These are phyloP conservation scores for Vespertilio murinus DNA, from an alignment of 2,797 vertebrate genomes.

Conservation along the genomic window DNA sequence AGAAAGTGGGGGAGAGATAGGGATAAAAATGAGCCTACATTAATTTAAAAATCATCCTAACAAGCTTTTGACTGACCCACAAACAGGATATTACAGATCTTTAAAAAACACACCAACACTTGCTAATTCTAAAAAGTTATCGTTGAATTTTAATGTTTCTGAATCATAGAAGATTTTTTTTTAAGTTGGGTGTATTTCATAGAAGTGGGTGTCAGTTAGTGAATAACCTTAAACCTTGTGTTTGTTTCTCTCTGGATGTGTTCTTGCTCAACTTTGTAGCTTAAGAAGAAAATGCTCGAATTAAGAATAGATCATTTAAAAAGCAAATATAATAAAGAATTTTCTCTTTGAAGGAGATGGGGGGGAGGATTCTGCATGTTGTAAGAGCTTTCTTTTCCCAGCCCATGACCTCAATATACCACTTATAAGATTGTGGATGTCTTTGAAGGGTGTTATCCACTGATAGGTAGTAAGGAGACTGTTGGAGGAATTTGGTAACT, in stretches of 20 bases:
- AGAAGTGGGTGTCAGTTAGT: not conserved
- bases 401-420: conserved; percentile 56
- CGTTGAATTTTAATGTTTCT: conserved; percentile 50
- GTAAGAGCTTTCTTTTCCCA: conserved; percentile 64
- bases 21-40: not conserved
- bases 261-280: conserved; percentile 65
- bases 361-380: conserved; percentile 1
- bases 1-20: not conserved
- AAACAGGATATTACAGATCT: conserved; percentile 9
- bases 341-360: conserved; percentile 72
- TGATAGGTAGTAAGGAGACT: not conserved
- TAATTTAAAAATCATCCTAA: conserved; percentile 56
- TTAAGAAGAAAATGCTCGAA: conserved; percentile 78
- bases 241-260: conserved; percentile 62
- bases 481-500: not conserved
- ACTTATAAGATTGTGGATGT: conserved; percentile 4
- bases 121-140: conserved; percentile 34
- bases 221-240: not conserved
- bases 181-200: conserved; percentile 18
- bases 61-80: not conserved
- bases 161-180: not conserved
- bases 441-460: conserved; percentile 55
- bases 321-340: conserved; percentile 73
- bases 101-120: conserved; percentile 34
- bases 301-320: conserved; percentile 76